Base-by-base conservation (phyloP, 1,140 invertebrate species). In the Physella acuta region DNA sequence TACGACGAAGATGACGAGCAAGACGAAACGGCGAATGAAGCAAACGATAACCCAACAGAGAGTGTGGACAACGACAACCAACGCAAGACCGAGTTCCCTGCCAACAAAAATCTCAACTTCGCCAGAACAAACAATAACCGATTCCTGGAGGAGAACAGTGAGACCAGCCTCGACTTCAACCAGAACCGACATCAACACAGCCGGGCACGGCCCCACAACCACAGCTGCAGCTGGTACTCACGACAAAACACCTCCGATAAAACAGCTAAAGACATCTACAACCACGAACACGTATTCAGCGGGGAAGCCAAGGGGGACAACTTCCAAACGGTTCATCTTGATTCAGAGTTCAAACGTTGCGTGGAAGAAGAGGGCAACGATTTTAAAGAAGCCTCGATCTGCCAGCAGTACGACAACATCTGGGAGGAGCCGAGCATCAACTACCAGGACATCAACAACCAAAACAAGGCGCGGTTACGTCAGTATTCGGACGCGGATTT, bases 231-330 rank as follows among this genome's bases (percentile, higher is more conserved):
- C 63, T 55, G 44, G 61, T 71, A 65, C 39, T 71, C 63, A 2
- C 55, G 69, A 34, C 61, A 71, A 49, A 65, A 52, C 51, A 58
- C 63, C 0, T 44, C 55, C 26, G 65, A 72, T 28, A 68, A 72
- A 58, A 62, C 44, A 0, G 64, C 65, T 51, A 72, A 72, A 37
- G 71, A 72, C 17, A 72, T 72, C 14, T 72, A 72, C 51, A 72
- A 68, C 65, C 71, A 72, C 4, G 71, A 67, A 20, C 71, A 68
- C 30, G 28, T 67, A 14, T 33, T 33, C 44, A 31, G 26, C 59
- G 51, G 55, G 14, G 62, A 55, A 20, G 49, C n/a, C 33, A 36
- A 28, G 33, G n/a, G 49, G 1, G 34, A 39, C 20, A 30, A 71
- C 53, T 56, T 65, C 28, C 37, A 58, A 11, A 53, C 3, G 33